phyloP scores from a whole-genome alignment of 2,113 vertebrate species.

The Cheilinus undulatus region DNA sequence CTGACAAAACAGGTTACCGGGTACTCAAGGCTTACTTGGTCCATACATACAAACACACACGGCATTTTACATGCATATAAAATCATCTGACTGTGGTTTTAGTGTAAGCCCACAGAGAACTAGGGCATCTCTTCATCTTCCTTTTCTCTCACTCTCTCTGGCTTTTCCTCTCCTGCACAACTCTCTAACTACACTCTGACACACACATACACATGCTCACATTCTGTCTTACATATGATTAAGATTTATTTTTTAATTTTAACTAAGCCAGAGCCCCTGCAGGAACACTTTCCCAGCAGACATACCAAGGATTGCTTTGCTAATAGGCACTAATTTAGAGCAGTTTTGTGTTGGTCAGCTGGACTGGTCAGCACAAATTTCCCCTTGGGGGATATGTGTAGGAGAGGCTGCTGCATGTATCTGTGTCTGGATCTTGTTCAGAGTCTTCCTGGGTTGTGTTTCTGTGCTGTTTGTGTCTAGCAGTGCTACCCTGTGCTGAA shows the following conservation, averaged over 20 bases:
- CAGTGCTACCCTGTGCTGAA: slow-evolving; percentile 12
- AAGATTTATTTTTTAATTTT: slow-evolving; percentile 6
- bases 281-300: not conserved
- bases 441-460: slow-evolving; percentile 52
- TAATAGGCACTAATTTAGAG: slow-evolving; percentile 6
- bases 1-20: slow-evolving; percentile 27
- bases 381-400: no score
- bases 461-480: slow-evolving; percentile 48
- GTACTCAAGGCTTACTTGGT: slow-evolving; percentile 15
- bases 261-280: slow-evolving; percentile 18
- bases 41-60: slow-evolving; percentile 6
- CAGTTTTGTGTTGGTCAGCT: slow-evolving; percentile 12
- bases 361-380: slow-evolving; percentile 1
- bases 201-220: not conserved
- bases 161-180: not conserved
- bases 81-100: slow-evolving; percentile 22
- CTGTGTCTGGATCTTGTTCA: slow-evolving; percentile 60
- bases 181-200: not conserved
- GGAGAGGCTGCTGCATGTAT: slow-evolving; percentile 28
- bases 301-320: not conserved
- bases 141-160: not conserved
- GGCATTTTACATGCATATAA: slow-evolving; percentile 13
- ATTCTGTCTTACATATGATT: slow-evolving; percentile 5
- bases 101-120: slow-evolving; percentile 11
- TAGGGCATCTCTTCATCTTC: slow-evolving; percentile 30